Base-by-base conservation (phyloP, 2,113 vertebrate genomes). In the Engystomops pustulosus region DNA sequence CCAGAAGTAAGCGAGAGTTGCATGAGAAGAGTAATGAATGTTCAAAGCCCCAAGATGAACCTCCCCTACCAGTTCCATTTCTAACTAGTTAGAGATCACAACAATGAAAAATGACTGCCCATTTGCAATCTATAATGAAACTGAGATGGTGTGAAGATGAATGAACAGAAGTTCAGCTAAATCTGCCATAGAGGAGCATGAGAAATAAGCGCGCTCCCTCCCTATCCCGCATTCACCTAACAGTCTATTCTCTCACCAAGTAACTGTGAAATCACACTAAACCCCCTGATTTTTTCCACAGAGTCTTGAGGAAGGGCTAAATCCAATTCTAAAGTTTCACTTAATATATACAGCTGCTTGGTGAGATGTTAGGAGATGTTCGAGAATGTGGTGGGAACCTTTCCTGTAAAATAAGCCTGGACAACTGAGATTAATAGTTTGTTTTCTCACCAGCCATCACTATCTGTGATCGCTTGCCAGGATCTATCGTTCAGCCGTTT, bases 201-300 rank as follows among this genome's bases (percentile, higher is more conserved):
- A 91, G 88, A 91, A 93, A 90, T 86, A 90, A 90, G 90, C 79
- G 85, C 85, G 90, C 92, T 91, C 88, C 76, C 91, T 87, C 91
- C 84, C 89, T 84, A 79, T 65, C 15, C 77, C 23, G 87, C 0
- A 41, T 36, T 78, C 55, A 78, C 75, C 75, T 78, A 14, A 85
- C 70, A 88, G 89, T 86, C 84, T 88, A 86, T 88, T 88, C 83
- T 90, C 89, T 87, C 83, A 86, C 65, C 87, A 88, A 91, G 90
- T 88, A 87, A 88, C 89, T 89, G 87, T 92, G 89, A 91, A 91
- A 93, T 93, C 88, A 88, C 87, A 88, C 91, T 91, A 89, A 93
- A 90, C 34, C 88, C 32, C 86, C 86, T 44, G 23, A 89, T 88
- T 23, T 34, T n/a, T 87, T 85, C 85, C 62, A 58, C 1, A 1